Evolutionary conservation across 2,888 invertebrate genomes (phyloP).

Genomic region (Cryptus viduatorius): DNA sequence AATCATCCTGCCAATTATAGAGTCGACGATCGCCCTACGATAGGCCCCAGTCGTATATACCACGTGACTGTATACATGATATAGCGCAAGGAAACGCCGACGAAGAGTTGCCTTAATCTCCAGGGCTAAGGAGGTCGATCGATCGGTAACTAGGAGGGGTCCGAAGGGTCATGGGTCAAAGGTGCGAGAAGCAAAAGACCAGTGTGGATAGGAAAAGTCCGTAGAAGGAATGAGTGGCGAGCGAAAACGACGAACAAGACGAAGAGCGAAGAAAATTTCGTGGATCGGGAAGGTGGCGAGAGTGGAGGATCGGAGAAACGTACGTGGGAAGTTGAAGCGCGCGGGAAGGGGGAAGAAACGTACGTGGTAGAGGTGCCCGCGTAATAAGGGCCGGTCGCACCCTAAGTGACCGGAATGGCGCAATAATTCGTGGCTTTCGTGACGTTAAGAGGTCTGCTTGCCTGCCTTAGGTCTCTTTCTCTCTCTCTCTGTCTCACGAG

Average conservation of each 20-base stretch:
- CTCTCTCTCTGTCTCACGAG: slow-evolving; percentile 14
- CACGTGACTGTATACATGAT: slow-evolving; percentile 24
- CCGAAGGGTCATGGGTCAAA: slow-evolving; percentile 27
- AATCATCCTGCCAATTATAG: slow-evolving; percentile 27
- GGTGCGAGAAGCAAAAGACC: slow-evolving; percentile 30
- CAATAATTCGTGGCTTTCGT: slow-evolving; percentile 84
- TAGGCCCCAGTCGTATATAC: background rate
- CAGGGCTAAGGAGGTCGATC: slow-evolving; percentile 64
- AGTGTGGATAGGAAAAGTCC: slow-evolving; percentile 11
- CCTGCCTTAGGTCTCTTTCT: slow-evolving; percentile 71
- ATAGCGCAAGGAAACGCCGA: slow-evolving; percentile 26
- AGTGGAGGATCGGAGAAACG: slow-evolving; percentile 2
- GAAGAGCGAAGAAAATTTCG: background rate
- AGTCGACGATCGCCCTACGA: slow-evolving; percentile 5
- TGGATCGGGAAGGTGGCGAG: slow-evolving; percentile 23
- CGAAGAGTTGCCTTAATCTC: slow-evolving; percentile 19
- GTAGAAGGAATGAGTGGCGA: slow-evolving; percentile 27
- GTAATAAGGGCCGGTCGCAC: slow-evolving; percentile 83
- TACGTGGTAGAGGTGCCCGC: slow-evolving; percentile 69
- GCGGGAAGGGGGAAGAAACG: slow-evolving; percentile 29
- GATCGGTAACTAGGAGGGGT: slow-evolving; percentile 32
- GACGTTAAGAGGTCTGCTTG: slow-evolving; percentile 83
- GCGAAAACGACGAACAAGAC: slow-evolving; percentile 17
- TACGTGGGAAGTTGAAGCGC: slow-evolving; percentile 41
- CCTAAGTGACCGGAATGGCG: slow-evolving; percentile 84